phyloP scores from a whole-genome alignment of 2,888 invertebrate species.

The Eubasilissa splendida region DNA sequence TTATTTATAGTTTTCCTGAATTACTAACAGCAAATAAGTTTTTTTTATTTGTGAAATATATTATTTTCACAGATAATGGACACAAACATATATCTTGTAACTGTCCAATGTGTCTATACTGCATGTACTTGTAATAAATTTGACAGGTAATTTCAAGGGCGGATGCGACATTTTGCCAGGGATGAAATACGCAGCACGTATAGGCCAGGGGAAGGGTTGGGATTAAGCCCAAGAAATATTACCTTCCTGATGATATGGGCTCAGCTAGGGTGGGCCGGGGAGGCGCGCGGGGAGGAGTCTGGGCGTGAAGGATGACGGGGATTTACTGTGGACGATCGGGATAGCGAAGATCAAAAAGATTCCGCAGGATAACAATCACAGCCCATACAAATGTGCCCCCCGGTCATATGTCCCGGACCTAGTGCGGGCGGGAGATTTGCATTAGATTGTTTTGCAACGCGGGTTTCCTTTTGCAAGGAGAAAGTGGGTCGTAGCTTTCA shows the following conservation, averaged over 20 bases:
- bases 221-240: slow-evolving; percentile 52
- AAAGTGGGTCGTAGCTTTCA: background rate
- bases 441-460: slow-evolving; percentile 22
- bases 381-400: slow-evolving; percentile 40
- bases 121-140: slow-evolving; percentile 38
- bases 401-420: background rate
- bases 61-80: background rate
- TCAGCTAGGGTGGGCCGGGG: slow-evolving; percentile 16
- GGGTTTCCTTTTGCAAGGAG: background rate
- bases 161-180: slow-evolving; percentile 34
- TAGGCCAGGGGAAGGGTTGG: slow-evolving; percentile 6
- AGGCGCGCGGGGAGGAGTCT: background rate
- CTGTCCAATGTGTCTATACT: slow-evolving; percentile 30
- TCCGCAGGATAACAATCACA: slow-evolving; percentile 48
- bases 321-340: slow-evolving; percentile 44
- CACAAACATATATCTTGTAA: slow-evolving; percentile 13
- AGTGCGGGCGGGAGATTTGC: slow-evolving; percentile 3
- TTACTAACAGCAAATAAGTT: too few species aligned
- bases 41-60: too few species aligned
- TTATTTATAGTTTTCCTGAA: too few species aligned
- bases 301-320: slow-evolving; percentile 44
- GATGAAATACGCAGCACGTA: slow-evolving; percentile 41
- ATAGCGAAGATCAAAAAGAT: slow-evolving; percentile 46
- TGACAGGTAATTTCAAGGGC: slow-evolving; percentile 39
- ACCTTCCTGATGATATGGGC: slow-evolving; percentile 43